Conservation (phyloP, 2,113 vertebrate species). For the Galemys pyrenaicus region DNA sequence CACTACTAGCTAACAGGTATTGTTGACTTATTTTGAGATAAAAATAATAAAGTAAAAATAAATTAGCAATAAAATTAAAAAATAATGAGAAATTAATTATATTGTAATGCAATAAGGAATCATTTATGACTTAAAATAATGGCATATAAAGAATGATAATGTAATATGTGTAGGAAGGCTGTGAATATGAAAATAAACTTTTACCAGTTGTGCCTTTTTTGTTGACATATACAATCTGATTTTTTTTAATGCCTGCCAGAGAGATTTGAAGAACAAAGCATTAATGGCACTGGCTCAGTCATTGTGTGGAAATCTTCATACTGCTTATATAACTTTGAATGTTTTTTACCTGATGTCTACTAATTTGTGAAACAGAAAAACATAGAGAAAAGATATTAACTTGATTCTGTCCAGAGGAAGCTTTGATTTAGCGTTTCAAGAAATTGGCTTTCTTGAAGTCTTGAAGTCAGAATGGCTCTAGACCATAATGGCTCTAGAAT, state of each 20-base stretch:
- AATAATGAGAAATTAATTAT: neutral
- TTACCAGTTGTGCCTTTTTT: neutral
- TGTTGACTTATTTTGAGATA: conserved; percentile 76
- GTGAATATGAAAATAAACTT: neutral
- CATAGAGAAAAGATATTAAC: neutral
- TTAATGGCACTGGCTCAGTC: neutral
- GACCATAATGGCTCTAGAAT: neutral
- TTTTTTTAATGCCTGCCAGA: neutral
- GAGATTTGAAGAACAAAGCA: neutral
- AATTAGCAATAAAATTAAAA: neutral
- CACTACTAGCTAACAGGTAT: conserved; percentile 76
- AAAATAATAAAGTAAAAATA: conserved; percentile 71
- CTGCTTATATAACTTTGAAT: neutral
- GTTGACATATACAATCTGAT: neutral
- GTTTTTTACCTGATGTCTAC: neutral
- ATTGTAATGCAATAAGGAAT: neutral
- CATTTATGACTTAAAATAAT: neutral
- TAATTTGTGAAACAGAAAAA: neutral
- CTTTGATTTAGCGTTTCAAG: conserved; percentile 23
- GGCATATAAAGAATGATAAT: neutral
- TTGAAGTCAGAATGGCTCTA: neutral
- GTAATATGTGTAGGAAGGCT: neutral
- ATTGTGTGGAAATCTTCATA: neutral
- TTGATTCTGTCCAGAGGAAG: neutral
- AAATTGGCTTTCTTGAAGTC: neutral